Base-by-base conservation (phyloP, 1,140 invertebrate genomes). In the Drosophila grimshawi region DNA sequence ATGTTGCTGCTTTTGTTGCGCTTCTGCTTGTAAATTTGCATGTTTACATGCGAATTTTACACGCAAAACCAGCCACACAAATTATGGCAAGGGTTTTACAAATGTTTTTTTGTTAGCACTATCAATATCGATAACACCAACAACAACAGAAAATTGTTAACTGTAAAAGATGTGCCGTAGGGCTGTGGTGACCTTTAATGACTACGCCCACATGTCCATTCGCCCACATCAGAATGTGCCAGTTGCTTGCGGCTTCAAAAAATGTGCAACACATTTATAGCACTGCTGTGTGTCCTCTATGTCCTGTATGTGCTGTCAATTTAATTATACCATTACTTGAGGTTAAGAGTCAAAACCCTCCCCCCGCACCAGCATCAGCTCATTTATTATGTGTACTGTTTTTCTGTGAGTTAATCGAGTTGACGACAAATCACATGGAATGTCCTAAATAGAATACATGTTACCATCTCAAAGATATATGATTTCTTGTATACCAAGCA, bases 291-390 rank as follows among this genome's bases (percentile, higher is more conserved):
- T 33, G 33, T 6, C 48, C 32, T 41, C 55, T 46, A 35, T 62
- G 30, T 75, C 33, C 41, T 66, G 63, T 51, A 48, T 68, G 48
- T 60, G 64, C 60, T 70, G 76, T 76, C 82, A 86, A 86, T 86
- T 86, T 82, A 86, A 86, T 86, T 78, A 86, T 82, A 76, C 75
- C 57, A 86, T 86, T 86, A 86, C 78, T 86, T 85, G 77, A 64
- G 59, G 68, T 76, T 76, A 70, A 78, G 46, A 45, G 63, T 46
- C 48, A 63, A 27, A 30, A 19, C 10, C 7, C 64, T 11, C 37
- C 5, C 6, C 10, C 1, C 10, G 53, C 43, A 35, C 1, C 56
- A 43, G 30, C 53, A 41, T 30, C 29, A 64, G 61, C 69, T 73
- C 71, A 69, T 70, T 77, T 73, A 70, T 83, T 67, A 71, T 83